phyloP scores from a whole-genome alignment of 1,140 invertebrate species.

The Pogonomyrmex californicus region DNA sequence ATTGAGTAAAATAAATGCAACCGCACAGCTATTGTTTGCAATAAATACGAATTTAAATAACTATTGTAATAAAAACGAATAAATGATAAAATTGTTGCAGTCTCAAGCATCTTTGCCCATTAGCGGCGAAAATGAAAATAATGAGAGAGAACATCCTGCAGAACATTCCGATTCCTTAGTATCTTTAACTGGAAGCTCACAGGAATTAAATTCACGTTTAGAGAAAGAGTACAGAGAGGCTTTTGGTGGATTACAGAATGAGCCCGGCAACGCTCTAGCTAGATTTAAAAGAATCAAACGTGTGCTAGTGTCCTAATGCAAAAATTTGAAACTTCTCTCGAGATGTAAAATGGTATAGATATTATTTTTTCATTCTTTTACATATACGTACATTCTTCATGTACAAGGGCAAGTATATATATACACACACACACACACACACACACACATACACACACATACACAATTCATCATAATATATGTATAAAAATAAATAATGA shows the following conservation, averaged over 20 bases:
- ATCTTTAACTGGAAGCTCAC: slow-evolving; percentile 47
- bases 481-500: too few relatives aligned
- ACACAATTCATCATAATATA: too few relatives aligned
- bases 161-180: slow-evolving; percentile 17
- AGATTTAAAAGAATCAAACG: slow-evolving; percentile 80
- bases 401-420: neutral
- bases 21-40: neutral
- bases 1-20: neutral
- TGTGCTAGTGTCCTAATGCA: slow-evolving; percentile 39
- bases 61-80: neutral
- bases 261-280: slow-evolving; percentile 67
- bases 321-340: neutral
- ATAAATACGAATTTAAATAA: neutral
- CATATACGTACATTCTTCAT: neutral
- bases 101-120: neutral
- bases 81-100: neutral
- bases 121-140: slow-evolving; percentile 37
- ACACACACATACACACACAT: too few relatives aligned
- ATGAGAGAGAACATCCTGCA: neutral
- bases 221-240: slow-evolving; percentile 70
- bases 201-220: slow-evolving; percentile 61
- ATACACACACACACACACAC: too few relatives aligned
- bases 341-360: neutral
- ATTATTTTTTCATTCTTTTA: neutral
- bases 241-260: slow-evolving; percentile 68